Conservation (phyloP, 2,113 vertebrate genomes). For the Nerophis lumbriciformis region DNA sequence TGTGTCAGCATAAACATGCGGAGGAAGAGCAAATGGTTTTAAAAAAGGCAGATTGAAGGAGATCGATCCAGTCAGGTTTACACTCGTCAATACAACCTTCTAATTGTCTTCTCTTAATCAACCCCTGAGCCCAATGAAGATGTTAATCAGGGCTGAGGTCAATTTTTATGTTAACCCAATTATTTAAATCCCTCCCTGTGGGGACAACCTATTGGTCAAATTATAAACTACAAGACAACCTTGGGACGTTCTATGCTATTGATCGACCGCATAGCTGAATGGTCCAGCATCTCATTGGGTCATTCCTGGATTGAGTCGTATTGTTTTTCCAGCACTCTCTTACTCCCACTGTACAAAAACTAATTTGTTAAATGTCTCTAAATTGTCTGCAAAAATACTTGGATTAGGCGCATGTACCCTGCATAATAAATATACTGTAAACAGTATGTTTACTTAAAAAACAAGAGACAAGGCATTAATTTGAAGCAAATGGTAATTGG, state of each 20-base stretch:
- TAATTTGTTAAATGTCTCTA: background rate
- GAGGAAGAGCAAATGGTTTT: background rate
- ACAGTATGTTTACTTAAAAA: too few relatives aligned
- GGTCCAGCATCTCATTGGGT: too few relatives aligned
- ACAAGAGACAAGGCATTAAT: too few relatives aligned
- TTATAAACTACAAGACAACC: conserved; percentile 2
- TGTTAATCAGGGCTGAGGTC: conserved; percentile 24
- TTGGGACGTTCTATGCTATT: background rate
- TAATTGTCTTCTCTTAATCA: conserved; percentile 20
- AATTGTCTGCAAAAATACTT: background rate
- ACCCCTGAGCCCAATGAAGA: conserved; percentile 33
- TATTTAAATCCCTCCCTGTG: conserved; percentile 37
- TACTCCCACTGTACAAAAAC: too few relatives aligned
- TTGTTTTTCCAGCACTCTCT: too few relatives aligned
- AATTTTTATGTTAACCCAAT: conserved; percentile 31
- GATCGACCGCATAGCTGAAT: background rate
- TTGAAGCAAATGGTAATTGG: too few relatives aligned
- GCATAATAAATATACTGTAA: too few relatives aligned
- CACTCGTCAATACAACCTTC: conserved; percentile 15
- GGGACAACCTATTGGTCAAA: conserved; percentile 15
- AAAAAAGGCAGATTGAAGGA: background rate
- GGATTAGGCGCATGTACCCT: background rate
- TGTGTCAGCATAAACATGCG: conserved; percentile 5
- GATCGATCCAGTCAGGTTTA: conserved; percentile 5
- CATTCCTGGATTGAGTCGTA: too few relatives aligned